Evolutionary conservation across 1,140 invertebrate genomes (phyloP).

Genomic region (Tetramorium alpestre): DNA sequence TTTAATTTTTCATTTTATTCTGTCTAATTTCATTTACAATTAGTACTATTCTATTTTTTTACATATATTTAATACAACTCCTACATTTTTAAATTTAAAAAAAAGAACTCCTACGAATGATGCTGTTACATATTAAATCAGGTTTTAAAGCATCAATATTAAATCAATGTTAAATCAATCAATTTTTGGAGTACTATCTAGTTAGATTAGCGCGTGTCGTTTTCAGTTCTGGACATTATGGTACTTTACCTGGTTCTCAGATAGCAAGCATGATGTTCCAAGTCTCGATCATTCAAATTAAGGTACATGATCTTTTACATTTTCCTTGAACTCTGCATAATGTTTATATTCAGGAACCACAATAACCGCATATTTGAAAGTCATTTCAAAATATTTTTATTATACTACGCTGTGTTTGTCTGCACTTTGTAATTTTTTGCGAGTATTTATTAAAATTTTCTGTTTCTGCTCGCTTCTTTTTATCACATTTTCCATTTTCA

Average conservation of each 20-base stretch:
- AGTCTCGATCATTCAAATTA: conserved; percentile 58
- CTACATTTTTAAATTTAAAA: not conserved
- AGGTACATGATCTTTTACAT: conserved; percentile 62
- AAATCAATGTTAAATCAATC: not conserved
- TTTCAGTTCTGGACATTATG: conserved; percentile 83
- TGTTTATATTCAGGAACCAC: not conserved
- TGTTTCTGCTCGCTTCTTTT: not conserved
- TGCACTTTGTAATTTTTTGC: not conserved
- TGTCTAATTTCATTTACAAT: not conserved
- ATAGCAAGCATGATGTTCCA: conserved; percentile 74
- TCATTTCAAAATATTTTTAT: not conserved
- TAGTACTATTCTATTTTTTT: not conserved
- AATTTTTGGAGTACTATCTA: conserved; percentile 5
- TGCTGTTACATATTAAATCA: not conserved
- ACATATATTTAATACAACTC: not conserved
- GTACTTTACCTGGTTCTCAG: conserved; percentile 83
- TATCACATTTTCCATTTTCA: not conserved
- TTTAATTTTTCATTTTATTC: not conserved
- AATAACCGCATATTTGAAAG: not conserved
- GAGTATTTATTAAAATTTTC: not conserved
- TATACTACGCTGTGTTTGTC: not conserved
- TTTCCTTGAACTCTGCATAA: conserved; percentile 18
- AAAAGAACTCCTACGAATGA: too few species aligned
- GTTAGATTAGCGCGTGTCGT: conserved; percentile 72
- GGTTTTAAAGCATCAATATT: not conserved